phyloP scores from a whole-genome alignment of 2,888 invertebrate genomes.

The Dynastes hyllus region DNA sequence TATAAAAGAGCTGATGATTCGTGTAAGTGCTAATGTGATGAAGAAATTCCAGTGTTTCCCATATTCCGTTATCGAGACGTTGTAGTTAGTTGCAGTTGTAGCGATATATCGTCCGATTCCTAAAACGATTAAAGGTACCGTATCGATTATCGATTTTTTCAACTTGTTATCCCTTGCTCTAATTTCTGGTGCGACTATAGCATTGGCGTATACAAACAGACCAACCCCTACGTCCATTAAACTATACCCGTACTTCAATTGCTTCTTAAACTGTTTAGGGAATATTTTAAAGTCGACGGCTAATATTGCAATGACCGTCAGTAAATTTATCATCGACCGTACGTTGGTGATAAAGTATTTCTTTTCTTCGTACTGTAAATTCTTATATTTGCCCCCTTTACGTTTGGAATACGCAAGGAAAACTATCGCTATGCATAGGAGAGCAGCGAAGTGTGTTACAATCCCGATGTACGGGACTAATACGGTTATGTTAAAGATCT shows the following conservation, averaged over 20 bases:
- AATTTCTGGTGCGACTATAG: conserved; percentile 79
- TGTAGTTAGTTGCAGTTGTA: conserved; percentile 78
- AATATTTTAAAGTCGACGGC: conserved; percentile 95
- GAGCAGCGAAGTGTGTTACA: conserved; percentile 43
- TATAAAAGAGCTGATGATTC: conserved; percentile 80
- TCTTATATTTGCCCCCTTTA: conserved; percentile 16
- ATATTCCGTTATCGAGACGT: conserved; percentile 93
- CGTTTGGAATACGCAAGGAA: conserved; percentile 30
- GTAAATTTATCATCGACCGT: conserved; percentile 81
- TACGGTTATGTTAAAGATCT: conserved; percentile 75
- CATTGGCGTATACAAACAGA: conserved; percentile 87
- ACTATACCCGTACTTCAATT: conserved; percentile 88
- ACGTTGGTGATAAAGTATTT: conserved; percentile 77
- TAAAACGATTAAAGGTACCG: conserved; percentile 74
- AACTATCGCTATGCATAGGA: conserved; percentile 38
- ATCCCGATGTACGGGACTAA: conserved; percentile 68
- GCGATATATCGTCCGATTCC: conserved; percentile 79
- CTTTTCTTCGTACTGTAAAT: conserved; percentile 10
- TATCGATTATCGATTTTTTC: conserved; percentile 67
- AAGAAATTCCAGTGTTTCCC: conserved; percentile 99
- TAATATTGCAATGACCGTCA: conserved; percentile 88
- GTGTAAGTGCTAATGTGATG: conserved; percentile 90
- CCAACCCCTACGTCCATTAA: conserved; percentile 98
- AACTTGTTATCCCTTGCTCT: conserved; percentile 64
- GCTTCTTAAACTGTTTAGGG: conserved; percentile 90